Percentiles rank a stretch among this genome's conserved stretches.
Conservation (phyloP, 2,797 vertebrate species). For the Gymnodraco acuticeps region DNA sequence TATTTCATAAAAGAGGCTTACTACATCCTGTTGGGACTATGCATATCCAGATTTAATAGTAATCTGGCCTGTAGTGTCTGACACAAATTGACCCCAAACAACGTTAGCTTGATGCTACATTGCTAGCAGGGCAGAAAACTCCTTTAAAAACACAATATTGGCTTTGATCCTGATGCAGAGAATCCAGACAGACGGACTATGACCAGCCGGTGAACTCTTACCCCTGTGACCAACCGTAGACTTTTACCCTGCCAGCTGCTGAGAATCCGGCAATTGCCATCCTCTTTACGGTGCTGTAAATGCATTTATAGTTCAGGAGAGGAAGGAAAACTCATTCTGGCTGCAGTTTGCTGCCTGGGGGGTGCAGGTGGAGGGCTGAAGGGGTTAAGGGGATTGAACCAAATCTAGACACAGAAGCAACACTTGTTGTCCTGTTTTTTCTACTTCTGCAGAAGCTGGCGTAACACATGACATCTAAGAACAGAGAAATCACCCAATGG, state of each 20-base stretch:
- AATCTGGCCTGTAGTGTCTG: background rate
- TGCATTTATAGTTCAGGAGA: slow-evolving; percentile 77
- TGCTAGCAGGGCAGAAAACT: background rate
- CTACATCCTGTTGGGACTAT: background rate
- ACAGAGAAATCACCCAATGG: slow-evolving; percentile 30
- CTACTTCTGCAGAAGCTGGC: slow-evolving; percentile 12
- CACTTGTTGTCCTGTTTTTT: slow-evolving; percentile 27
- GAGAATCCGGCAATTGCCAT: slow-evolving; percentile 79
- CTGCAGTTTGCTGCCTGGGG: slow-evolving; percentile 48
- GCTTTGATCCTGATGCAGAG: slow-evolving; percentile 4
- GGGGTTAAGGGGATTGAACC: slow-evolving; percentile 45
- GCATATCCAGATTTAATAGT: background rate
- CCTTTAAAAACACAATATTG: slow-evolving; percentile 9
- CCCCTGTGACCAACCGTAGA: slow-evolving; percentile 66
- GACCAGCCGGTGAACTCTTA: slow-evolving; percentile 81
- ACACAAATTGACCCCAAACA: background rate
- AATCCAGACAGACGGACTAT: slow-evolving; percentile 53
- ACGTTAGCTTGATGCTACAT: background rate
- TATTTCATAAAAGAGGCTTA: no score
- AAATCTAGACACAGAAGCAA: slow-evolving; percentile 25
- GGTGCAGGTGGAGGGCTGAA: slow-evolving; percentile 13
- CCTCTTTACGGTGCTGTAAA: slow-evolving; percentile 85
- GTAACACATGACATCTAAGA: slow-evolving; percentile 6
- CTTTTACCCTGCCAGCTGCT: slow-evolving; percentile 72
- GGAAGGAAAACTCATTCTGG: slow-evolving; percentile 66